Evolutionary conservation across 2,797 vertebrate species (phyloP), one percentile per base, ranked within the genome.

Genomic region (Pygocentrus nattereri): DNA sequence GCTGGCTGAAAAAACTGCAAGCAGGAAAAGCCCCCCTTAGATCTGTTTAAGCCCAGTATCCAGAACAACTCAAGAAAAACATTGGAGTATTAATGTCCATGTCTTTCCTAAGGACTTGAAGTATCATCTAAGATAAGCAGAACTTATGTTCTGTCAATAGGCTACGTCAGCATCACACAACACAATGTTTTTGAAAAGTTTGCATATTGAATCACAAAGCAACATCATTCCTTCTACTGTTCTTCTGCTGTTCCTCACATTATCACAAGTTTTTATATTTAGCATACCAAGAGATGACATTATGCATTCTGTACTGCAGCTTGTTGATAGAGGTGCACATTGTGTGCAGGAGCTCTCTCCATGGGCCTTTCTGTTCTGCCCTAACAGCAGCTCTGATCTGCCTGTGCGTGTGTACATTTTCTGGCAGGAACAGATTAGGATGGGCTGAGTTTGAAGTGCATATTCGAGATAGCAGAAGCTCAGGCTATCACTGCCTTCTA

Each of bases 341-440:
- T 31, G 27, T 64, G 16, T 64, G 56, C 11, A 59, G 8, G 10
- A 30, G 59, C 11, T 5, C 25, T 30, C 11, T 21, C 21, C 25
- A 30, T 30, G 11, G 61, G 25, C 30, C 44, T 3, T 30, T 78
- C n/a, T 64, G 50, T 81, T 81, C 83, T 61, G 13, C 44, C 69
- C 67, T 80, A 71, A 67, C 65, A 67, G 27, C 27, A 54, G 21
- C 71, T 81, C 30, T 65, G 71, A 85, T 86, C 78, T 81, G 76
- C 59, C 56, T 62, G 44, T 67, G 19, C 58, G 11, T 78, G 81
- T 41, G 19, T 65, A 27, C 47, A 76, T 58, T 54, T 52, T 61
- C 50, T 76, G 54, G 44, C 78, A 74, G 73, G 49, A 54, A 31
- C 4, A 77, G 41, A 76, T 76, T 67, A 58, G 56, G 47, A 61